phyloP scores from a whole-genome alignment of 2,113 vertebrate genomes.

The Lepus americanus region DNA sequence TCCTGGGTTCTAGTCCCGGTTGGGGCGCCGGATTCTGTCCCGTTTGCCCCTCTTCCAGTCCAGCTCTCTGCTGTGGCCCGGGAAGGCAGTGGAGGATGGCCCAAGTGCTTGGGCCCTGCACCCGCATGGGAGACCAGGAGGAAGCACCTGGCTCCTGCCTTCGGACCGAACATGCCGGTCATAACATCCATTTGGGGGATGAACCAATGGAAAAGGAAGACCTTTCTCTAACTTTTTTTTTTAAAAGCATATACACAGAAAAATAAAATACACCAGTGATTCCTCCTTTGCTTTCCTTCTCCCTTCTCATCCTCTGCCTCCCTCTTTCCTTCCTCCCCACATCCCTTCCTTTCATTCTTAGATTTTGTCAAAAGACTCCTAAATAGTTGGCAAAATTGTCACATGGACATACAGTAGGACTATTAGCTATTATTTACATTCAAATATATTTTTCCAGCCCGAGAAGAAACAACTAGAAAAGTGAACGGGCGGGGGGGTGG shows the following conservation, averaged over 20 bases:
- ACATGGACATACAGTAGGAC: neutral
- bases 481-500: neutral
- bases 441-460: neutral
- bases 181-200: no score
- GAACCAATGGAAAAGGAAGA: no score
- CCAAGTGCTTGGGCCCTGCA: no score
- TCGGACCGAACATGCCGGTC: no score
- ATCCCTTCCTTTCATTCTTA: neutral
- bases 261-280: neutral
- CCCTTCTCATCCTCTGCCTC: neutral
- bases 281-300: neutral
- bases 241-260: neutral
- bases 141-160: no score
- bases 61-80: no score
- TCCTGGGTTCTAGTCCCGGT: no score
- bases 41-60: no score
- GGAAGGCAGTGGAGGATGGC: no score
- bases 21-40: no score
- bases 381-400: conserved; percentile 24
- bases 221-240: no score
- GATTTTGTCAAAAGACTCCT: conserved; percentile 34
- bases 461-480: neutral
- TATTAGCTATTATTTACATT: neutral
- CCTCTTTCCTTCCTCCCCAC: neutral
- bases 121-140: no score